Evolutionary conservation across 2,113 vertebrate species (phyloP).

Genomic region (Macquaria australasica): DNA sequence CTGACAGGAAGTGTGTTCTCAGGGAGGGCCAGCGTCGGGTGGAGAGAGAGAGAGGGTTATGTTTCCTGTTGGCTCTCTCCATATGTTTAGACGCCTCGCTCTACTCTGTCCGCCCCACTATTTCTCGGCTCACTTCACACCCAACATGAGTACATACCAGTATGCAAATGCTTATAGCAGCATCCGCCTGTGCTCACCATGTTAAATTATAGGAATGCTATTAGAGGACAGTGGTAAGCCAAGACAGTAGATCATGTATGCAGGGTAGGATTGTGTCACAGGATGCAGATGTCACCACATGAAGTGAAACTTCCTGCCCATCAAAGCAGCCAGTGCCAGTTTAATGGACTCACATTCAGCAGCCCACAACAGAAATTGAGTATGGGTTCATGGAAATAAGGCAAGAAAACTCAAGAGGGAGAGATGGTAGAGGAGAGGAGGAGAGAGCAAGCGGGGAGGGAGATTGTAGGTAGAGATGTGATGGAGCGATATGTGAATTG

Average conservation of each 20-base stretch:
- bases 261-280: constrained; percentile 64
- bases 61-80: constrained; percentile 79
- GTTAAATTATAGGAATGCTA: constrained; percentile 25
- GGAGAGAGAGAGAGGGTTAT: constrained; percentile 59
- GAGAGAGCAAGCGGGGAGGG: constrained; percentile 51
- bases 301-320: constrained; percentile 78
- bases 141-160: constrained; percentile 21
- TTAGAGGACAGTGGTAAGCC: constrained; percentile 54
- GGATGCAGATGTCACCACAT: constrained; percentile 78
- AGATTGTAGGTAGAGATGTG: constrained; percentile 72
- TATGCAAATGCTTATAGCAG: constrained; percentile 16
- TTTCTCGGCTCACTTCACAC: constrained; percentile 39
- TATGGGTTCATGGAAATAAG: constrained; percentile 58
- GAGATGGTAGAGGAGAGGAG: constrained; percentile 48
- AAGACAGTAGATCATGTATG: constrained; percentile 54
- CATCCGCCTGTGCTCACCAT: constrained; percentile 10
- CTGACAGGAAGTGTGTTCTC: constrained; percentile 82
- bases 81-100: constrained; percentile 56
- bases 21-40: constrained; percentile 71
- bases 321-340: constrained; percentile 75
- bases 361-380: constrained; percentile 54
- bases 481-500: constrained; percentile 78
- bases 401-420: constrained; percentile 53
- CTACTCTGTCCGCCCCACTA: background rate
- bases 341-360: constrained; percentile 75